Conservation (phyloP, 2,113 vertebrate genomes). For the Ploceus nigricollis region DNA sequence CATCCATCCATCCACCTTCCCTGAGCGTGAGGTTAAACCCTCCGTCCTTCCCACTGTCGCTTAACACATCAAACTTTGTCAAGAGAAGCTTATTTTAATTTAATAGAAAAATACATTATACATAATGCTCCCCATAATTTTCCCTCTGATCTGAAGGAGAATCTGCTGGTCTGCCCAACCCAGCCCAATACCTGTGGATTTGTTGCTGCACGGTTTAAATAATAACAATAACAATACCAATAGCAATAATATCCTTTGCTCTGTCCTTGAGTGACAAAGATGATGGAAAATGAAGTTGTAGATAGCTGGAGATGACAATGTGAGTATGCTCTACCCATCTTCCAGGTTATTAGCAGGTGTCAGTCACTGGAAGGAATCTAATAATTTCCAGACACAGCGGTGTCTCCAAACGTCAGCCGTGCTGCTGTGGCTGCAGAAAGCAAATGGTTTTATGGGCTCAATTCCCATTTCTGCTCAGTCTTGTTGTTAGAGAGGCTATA, state of each 20-base stretch:
- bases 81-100: slow-evolving; percentile 22
- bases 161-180: background rate
- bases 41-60: background rate
- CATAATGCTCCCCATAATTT: slow-evolving; percentile 36
- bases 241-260: slow-evolving; percentile 61
- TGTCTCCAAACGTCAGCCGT: background rate
- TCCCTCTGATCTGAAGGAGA: slow-evolving; percentile 4
- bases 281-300: slow-evolving; percentile 73
- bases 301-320: slow-evolving; percentile 63
- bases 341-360: slow-evolving; percentile 71
- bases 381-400: slow-evolving; percentile 31
- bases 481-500: background rate
- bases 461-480: background rate
- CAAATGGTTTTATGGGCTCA: background rate
- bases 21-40: background rate
- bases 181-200: slow-evolving; percentile 29
- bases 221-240: slow-evolving; percentile 62
- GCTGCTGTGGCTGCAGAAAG: background rate
- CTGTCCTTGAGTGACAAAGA: slow-evolving; percentile 69
- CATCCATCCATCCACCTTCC: background rate
- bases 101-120: slow-evolving; percentile 35
- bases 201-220: slow-evolving; percentile 39
- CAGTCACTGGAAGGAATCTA: slow-evolving; percentile 63
- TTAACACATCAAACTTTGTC: background rate
- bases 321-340: slow-evolving; percentile 26